Evolutionary conservation across 2,888 invertebrate genomes (phyloP).

Genomic region (Amblyjoppa proteus): DNA sequence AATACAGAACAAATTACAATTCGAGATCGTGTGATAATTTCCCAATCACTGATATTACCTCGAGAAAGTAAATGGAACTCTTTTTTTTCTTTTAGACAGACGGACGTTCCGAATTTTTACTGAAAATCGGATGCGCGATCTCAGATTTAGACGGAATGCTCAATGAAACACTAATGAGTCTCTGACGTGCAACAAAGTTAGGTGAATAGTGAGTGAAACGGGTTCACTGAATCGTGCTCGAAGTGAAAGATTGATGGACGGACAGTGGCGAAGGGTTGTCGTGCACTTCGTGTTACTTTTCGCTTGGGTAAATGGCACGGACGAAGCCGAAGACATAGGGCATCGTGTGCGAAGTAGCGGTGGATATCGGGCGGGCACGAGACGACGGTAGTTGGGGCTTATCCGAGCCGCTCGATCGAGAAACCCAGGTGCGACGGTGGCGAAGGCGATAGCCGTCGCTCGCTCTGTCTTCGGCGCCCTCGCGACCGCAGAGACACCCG

Average conservation of each 20-base stretch:
- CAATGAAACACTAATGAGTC: neutral
- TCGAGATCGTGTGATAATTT: too few species aligned
- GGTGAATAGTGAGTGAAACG: neutral
- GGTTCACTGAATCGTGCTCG: neutral
- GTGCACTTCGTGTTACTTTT: neutral
- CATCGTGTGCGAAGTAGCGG: constrained; percentile 23
- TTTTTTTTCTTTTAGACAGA: too few species aligned
- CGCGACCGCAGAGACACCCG: neutral
- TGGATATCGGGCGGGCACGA: constrained; percentile 18
- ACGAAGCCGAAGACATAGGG: constrained; percentile 7
- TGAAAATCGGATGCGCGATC: neutral
- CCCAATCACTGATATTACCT: too few species aligned
- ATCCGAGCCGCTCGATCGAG: constrained; percentile 30
- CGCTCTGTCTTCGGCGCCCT: neutral
- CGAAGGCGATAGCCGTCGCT: neutral
- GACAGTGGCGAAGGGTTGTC: neutral
- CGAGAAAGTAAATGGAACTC: too few species aligned
- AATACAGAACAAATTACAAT: too few species aligned
- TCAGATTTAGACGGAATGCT: neutral
- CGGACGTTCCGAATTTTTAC: neutral
- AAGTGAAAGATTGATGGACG: neutral
- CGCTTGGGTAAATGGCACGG: neutral
- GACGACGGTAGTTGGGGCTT: constrained; percentile 17
- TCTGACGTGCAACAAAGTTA: neutral
- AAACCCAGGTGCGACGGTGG: constrained; percentile 17